phyloP scores from a whole-genome alignment of 2,888 invertebrate species.

The Aphelenchoides bicaudatus region DNA sequence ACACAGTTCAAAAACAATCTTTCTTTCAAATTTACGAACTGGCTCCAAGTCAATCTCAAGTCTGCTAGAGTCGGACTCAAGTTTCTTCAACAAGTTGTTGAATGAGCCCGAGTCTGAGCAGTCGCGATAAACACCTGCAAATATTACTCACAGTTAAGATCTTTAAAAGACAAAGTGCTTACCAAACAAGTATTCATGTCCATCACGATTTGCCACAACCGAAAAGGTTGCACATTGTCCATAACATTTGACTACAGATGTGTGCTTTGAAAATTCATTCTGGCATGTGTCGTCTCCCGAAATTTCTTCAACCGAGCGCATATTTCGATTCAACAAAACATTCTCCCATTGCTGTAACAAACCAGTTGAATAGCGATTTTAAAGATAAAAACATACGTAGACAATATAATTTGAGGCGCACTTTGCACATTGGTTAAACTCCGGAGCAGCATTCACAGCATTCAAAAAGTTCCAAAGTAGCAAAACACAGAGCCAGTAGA shows the following conservation, averaged over 20 bases:
- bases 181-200: background rate
- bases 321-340: background rate
- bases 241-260: background rate
- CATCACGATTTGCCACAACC: background rate
- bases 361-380: too few species aligned
- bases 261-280: too few species aligned
- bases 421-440: background rate
- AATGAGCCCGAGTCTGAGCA: background rate
- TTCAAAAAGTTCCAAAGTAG: background rate
- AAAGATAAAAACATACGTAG: too few species aligned
- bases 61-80: too few species aligned
- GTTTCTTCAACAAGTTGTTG: too few species aligned
- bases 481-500: too few species aligned
- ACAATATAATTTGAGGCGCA: slow-evolving; percentile 8
- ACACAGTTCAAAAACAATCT: too few species aligned
- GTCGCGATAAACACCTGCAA: background rate
- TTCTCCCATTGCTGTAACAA: slow-evolving; percentile 10
- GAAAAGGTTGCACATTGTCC: background rate
- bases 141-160: background rate
- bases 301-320: background rate
- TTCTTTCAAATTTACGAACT: too few species aligned
- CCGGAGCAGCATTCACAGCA: background rate
- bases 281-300: background rate
- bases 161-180: background rate
- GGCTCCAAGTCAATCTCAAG: too few species aligned